Base-by-base conservation (phyloP, 2,888 invertebrate species). In the Theretra japonica region DNA sequence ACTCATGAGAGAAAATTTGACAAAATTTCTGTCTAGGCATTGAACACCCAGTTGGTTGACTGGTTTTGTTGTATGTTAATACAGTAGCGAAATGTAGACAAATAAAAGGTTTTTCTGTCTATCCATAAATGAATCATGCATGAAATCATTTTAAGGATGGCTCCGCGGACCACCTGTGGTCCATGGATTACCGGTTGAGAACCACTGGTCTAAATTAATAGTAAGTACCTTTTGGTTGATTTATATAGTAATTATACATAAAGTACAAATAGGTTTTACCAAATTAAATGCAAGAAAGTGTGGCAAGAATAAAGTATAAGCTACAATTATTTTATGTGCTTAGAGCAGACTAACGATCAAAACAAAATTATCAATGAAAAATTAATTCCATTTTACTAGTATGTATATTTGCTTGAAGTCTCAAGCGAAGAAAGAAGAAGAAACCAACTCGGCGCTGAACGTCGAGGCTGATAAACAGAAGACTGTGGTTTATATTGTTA, bases 261-360 rank as follows among this genome's bases (percentile, higher is more conserved):
- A 76, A 78, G 77, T 79, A 74, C 74, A 79, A 77, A 80, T 76
- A 78, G 72, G 75, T 77, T 33, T 75, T 76, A 82, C 79, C 80
- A 79, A 82, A 85, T 83, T 90, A 90, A 91, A 91, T 90, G 90
- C 90, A 90, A 85, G 86, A 85, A 79, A 83, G 75, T 83, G 89
- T 90, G 91, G 91, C 91, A 91, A 92, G 91, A 90, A 79, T 79
- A 79, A 76, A 76, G 76, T 79, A 77, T 69, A 73, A 59, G 25
- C 28, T 62, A 60, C 28, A 53, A 48, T 25, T 50, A 60, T 50
- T 19, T 50, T 28, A 41, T 23, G 11, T 62, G 28, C n/a, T 21
- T 23, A 30, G 17, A 70, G 41, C n/a, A 56, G 11, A 30, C 25
- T 21, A 28, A 56, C 50, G 15, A 53, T 28, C 53, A 19, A 69